Conservation (phyloP, 2,797 vertebrate species). For the Megalops cyprinoides region DNA sequence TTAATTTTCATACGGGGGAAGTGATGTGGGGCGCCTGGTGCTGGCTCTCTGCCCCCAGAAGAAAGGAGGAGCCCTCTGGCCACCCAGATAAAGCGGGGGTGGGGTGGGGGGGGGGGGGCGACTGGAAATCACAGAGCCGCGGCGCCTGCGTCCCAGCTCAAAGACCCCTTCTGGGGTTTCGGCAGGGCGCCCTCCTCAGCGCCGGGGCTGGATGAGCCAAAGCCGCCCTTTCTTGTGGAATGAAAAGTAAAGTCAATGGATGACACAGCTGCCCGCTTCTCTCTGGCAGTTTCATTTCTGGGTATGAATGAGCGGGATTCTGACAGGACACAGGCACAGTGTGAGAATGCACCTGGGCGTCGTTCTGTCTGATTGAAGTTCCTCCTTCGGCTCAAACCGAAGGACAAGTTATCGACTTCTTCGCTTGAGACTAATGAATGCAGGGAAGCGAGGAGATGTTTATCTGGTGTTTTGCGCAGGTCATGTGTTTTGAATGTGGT, state of each 20-base stretch:
- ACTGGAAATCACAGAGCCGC: not conserved
- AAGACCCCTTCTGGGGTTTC: not conserved
- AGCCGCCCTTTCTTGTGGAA: not conserved
- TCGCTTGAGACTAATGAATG: not conserved
- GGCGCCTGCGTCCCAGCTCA: not conserved
- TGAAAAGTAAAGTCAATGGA: constrained; percentile 16
- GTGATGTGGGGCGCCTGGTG: not conserved
- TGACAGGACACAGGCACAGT: not conserved
- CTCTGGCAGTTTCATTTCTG: not conserved
- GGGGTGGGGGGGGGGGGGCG: not conserved
- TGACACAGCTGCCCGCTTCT: not conserved
- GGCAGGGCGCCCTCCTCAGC: not conserved
- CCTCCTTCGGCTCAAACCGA: not conserved
- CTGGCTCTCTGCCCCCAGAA: not conserved
- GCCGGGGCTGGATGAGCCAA: not conserved
- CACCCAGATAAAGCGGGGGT: constrained; percentile 7
- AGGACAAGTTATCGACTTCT: not conserved
- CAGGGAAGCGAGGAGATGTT: no score
- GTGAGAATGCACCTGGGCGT: not conserved
- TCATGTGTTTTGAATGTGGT: no score
- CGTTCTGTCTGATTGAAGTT: not conserved
- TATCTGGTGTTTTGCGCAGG: no score
- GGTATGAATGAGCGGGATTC: not conserved
- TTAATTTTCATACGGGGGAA: constrained; percentile 24
- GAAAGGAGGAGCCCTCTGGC: constrained; percentile 11